Evolutionary conservation across 30 jellyfish, hydroid and myxozoan genomes (phyloP), one percentile per base, ranked within the genome.

Genomic region (Hydractinia echinata): DNA sequence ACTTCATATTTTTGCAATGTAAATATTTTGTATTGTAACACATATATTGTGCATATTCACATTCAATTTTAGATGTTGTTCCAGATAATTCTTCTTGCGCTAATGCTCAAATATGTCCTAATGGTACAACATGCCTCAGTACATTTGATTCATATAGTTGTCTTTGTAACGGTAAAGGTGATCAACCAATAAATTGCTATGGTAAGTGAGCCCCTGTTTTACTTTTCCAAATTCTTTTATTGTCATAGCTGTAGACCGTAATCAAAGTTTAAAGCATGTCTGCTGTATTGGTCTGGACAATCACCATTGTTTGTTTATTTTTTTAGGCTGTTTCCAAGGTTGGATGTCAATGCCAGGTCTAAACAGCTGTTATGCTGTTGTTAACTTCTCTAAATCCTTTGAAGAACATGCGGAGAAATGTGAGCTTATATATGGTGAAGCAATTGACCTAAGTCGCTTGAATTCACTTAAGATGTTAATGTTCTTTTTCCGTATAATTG

Each of bases 271-370:
- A 9, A 51, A 6, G 16, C 9, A n/a, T n/a, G 19, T 7, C 8
- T 64, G 19, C 74, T 64, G 7, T 1, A 64, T 30, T 30, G 44
- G 70, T 60, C 70, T 14, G 18, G 2, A 60, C 16, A 60, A 0
- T 60, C 16, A 72, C 81, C n/a, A 6, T 53, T 55, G 13, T 6
- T 8, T 76, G 73, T 55, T 55, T 16, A 49, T 61, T 16, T 68
- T 69, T 55, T 54, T 48, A 83, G 92, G 92, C 52, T 83, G 92
- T 73, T 67, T 76, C 4, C 67, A 58, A 48, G 83, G 83, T 4
- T 83, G 92, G 92, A 8, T 48, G 11, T 44, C 92, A 9, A 79
- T 60, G 6, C 84, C 89, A 19, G 89, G 56, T 11, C 9, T 49
- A 4, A 51, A 54, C 56, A 51, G 44, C 39, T 83, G 92, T 4